Percentiles rank a stretch among this genome's conserved stretches.
Conservation (phyloP, 2,888 invertebrate species). For the Atethmia centrago region DNA sequence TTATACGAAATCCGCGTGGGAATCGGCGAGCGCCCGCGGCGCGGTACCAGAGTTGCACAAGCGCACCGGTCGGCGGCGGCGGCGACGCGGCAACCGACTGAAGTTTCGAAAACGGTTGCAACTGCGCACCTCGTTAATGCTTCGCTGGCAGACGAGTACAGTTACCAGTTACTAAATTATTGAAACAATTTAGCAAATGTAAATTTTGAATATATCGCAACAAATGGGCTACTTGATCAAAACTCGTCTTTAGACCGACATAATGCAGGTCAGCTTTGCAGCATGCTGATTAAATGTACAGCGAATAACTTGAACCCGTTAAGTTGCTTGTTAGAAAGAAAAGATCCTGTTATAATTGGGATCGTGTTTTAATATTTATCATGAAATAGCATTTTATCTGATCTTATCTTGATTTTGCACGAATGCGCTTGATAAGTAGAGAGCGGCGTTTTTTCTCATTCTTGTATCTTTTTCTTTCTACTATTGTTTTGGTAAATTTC, state of each 20-base stretch:
- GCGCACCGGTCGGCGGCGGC: slow-evolving; percentile 67
- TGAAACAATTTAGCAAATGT: slow-evolving; percentile 53
- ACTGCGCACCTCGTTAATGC: slow-evolving; percentile 68
- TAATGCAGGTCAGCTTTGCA: slow-evolving; percentile 56
- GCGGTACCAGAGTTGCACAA: slow-evolving; percentile 79
- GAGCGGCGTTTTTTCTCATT: slow-evolving; percentile 13
- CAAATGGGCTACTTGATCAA: slow-evolving; percentile 56
- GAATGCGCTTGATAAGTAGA: slow-evolving; percentile 42
- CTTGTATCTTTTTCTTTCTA: neutral
- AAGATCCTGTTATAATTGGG: slow-evolving; percentile 64
- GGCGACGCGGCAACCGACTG: slow-evolving; percentile 63
- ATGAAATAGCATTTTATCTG: slow-evolving; percentile 52
- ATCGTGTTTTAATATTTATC: slow-evolving; percentile 60
- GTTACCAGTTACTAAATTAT: slow-evolving; percentile 66
- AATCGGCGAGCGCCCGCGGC: slow-evolving; percentile 80
- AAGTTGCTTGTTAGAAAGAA: slow-evolving; percentile 59
- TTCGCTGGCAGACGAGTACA: slow-evolving; percentile 65
- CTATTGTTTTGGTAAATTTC: neutral
- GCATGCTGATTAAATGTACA: slow-evolving; percentile 58
- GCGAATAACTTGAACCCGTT: slow-evolving; percentile 58
- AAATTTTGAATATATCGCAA: slow-evolving; percentile 53
- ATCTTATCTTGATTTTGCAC: slow-evolving; percentile 52
- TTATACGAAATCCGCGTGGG: slow-evolving; percentile 90
- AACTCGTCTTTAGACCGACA: slow-evolving; percentile 57
- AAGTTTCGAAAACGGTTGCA: slow-evolving; percentile 77